phyloP scores from a whole-genome alignment of 2,888 invertebrate genomes.

The Empis livida region DNA sequence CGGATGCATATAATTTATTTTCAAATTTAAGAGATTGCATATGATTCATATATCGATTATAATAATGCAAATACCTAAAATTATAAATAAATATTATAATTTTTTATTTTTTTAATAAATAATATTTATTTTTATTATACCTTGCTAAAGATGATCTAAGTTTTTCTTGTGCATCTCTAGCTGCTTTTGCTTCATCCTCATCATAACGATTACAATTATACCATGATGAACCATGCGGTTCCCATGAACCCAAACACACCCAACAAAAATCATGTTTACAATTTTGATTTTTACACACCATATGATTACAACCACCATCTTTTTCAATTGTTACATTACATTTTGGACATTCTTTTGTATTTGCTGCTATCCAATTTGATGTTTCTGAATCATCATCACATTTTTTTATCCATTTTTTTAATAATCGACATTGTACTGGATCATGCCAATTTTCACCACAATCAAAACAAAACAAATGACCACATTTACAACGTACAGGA shows the following conservation, averaged over 20 bases:
- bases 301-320: slow-evolving; percentile 98
- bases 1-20: slow-evolving; percentile 88
- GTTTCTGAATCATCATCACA: slow-evolving; percentile 99
- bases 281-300: slow-evolving; percentile 96
- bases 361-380: slow-evolving; percentile 98
- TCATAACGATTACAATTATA: slow-evolving; percentile 97
- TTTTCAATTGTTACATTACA: slow-evolving; percentile 95
- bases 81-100: neutral
- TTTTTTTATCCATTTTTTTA: slow-evolving; percentile 95
- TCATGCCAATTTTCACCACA: slow-evolving; percentile 98
- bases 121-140: slow-evolving; percentile 42
- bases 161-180: slow-evolving; percentile 89
- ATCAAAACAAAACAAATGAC: slow-evolving; percentile 87
- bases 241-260: slow-evolving; percentile 98
- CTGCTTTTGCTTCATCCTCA: slow-evolving; percentile 92
- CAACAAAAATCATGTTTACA: slow-evolving; percentile 98
- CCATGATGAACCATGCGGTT: slow-evolving; percentile 96
- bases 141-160: slow-evolving; percentile 89
- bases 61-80: slow-evolving; percentile 88
- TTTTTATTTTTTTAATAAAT: neutral
- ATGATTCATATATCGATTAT: slow-evolving; percentile 98
- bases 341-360: slow-evolving; percentile 98
- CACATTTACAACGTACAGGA: slow-evolving; percentile 86
- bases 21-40: slow-evolving; percentile 98
- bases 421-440: slow-evolving; percentile 86